Evolutionary conservation across 2,797 vertebrate genomes (phyloP).

Genomic region (Numenius phaeopus): DNA sequence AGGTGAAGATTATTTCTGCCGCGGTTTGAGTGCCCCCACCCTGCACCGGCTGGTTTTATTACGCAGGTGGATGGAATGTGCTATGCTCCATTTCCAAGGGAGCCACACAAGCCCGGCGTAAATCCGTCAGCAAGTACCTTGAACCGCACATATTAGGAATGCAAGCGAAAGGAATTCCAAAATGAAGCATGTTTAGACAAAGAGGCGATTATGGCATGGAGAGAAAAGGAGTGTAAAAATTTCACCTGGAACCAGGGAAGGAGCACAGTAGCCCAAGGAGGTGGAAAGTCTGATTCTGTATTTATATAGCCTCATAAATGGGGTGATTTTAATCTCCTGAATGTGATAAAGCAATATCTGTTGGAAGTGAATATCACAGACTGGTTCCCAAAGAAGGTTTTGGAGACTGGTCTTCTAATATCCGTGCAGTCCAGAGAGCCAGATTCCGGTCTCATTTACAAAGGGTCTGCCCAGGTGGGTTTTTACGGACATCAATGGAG

Average conservation of each 20-base stretch:
- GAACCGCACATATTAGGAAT: conserved; percentile 58
- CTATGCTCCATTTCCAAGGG: conserved; percentile 62
- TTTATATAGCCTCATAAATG: conserved; percentile 18
- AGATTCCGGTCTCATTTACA: conserved; percentile 17
- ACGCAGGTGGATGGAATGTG: conserved; percentile 56
- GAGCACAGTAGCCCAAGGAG: conserved; percentile 28
- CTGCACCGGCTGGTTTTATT: conserved; percentile 46
- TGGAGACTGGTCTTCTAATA: not conserved
- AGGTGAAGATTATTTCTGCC: conserved; percentile 6
- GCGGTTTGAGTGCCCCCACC: not conserved
- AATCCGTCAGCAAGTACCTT: conserved; percentile 74
- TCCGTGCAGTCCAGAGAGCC: not conserved
- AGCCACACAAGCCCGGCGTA: conserved; percentile 36
- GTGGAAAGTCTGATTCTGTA: conserved; percentile 23
- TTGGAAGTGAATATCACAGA: not conserved
- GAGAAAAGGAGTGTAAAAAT: conserved; percentile 31
- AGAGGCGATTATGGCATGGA: conserved; percentile 40
- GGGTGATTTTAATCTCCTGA: not conserved
- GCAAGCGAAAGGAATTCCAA: conserved; percentile 48
- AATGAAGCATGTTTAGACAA: conserved; percentile 66
- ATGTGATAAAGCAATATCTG: not conserved
- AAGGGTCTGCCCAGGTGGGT: conserved; percentile 13
- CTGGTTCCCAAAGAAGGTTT: not conserved
- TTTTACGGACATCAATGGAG: not conserved
- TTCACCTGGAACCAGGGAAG: not conserved